Evolutionary conservation across 2,113 vertebrate species (phyloP), one percentile per base, ranked within the genome.

Genomic region (Otocyon megalotis): DNA sequence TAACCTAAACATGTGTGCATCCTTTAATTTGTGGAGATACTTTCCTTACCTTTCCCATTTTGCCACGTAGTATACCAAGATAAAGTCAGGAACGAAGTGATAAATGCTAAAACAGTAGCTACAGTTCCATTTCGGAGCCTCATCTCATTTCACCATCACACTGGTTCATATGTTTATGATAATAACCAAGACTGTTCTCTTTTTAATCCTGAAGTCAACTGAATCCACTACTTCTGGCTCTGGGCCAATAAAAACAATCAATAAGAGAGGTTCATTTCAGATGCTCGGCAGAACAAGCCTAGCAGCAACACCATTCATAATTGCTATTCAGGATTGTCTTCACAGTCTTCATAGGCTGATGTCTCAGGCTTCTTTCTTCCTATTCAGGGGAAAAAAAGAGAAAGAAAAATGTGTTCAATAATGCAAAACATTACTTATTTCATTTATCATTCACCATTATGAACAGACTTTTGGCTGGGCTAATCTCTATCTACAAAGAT

Each of bases 71-170:
- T 99, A 95, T 99, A 99, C 99, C 99, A 99, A 89, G 99, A 99
- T 97, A 99, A 98, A 98, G 99, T 99, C 97, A 99, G 99, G 98
- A 99, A 99, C 24, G 99, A 99, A 80, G 99, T 99, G 98, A 99
- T 99, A 98, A 99, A 99, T 90, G 99, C 99, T 98, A 99, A 99
- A 95, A 99, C 99, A 95, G 99, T 99, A 99, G 99, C 99, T 98
- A 99, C 99, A 99, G 99, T 99, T 99, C 99, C 99, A 99, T 99
- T 99, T 99, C 99, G 99, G 99, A 99, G 99, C 99, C 99, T 99
- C 99, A 99, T 99, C 99, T 99, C 99, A 99, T 99, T 99, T 99
- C 99, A 99, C 98, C 99, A 99, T 99, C 99, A 99, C 99, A 99
- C 88, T 98, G 98, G 98, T 98, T 98, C 98, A 63, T 56, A 96